Base-by-base conservation (phyloP, 2,797 vertebrate genomes). In the Cottoperca gobio region DNA sequence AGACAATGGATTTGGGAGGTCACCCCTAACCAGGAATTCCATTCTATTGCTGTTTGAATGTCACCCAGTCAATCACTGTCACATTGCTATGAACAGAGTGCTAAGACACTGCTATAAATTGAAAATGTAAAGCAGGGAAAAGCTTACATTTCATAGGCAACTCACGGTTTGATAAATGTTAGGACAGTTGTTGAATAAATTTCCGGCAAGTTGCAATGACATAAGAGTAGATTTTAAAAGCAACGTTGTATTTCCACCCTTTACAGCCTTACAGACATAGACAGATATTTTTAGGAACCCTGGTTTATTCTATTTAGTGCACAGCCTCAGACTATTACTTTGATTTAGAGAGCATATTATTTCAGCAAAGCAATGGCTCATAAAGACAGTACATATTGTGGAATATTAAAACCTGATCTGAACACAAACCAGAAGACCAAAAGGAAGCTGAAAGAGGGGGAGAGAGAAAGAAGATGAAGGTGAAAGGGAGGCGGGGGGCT, bases 331-430 rank as follows among this genome's bases (percentile, higher is more conserved):
- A 72, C 85, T 61, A 81, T 89, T 86, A 87, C 84, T 82, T 74
- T 91, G 88, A 91, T 92, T 91, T 92, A 89, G 72, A 62, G 86
- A 49, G 64, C 75, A 68, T 79, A 75, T 89, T 84, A 87, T 88
- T 92, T 88, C 89, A 86, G 74, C 71, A 70, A 74, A 85, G 86
- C 83, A 87, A 76, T 83, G 85, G 62, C 79, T 89, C 82, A 80
- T 90, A 88, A 92, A 91, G 75, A 81, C 77, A 43, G 79, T 78
- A 73, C 78, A 83, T 89, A 86, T 89, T 91, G 90, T 88, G 75
- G 33, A 83, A 89, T 89, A 91, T 92, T 89, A 86, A 90, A 91
- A 88, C 79, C 74, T 88, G 87, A 90, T 86, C 81, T 68, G 82
- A 92, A 91, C 81, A 89, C 76, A 93, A 92, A 90, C 78, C 89